Evolutionary conservation across 1,140 invertebrate genomes (phyloP).

Genomic region (Drosophila burlai): DNA sequence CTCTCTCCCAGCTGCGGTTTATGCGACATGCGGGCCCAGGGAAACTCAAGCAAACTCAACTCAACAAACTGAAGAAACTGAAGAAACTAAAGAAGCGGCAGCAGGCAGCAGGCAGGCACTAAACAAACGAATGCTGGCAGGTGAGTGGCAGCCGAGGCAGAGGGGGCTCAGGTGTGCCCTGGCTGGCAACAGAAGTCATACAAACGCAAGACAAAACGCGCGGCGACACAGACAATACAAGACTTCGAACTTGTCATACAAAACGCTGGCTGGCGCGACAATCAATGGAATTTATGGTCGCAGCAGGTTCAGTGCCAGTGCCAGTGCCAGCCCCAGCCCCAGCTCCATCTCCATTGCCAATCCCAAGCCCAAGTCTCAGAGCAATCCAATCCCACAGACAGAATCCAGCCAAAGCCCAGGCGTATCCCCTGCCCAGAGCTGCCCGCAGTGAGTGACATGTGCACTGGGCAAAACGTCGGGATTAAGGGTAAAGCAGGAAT

Average conservation of each 20-base stretch:
- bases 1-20: constrained; percentile 65
- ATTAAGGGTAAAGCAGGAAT: not conserved
- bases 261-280: constrained; percentile 71
- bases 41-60: constrained; percentile 33
- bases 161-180: constrained; percentile 21
- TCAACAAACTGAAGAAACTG: constrained; percentile 1
- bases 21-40: constrained; percentile 78
- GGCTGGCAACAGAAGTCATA: constrained; percentile 76
- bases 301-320: constrained; percentile 43
- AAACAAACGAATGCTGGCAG: constrained; percentile 68
- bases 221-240: constrained; percentile 56
- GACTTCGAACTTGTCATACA: constrained; percentile 76
- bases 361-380: constrained; percentile 12
- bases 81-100: constrained; percentile 36
- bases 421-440: constrained; percentile 4
- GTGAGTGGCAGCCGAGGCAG: constrained; percentile 68
- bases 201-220: constrained; percentile 64
- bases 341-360: constrained; percentile 12
- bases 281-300: constrained; percentile 80
- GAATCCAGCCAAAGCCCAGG: constrained; percentile 30
- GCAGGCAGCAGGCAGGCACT: constrained; percentile 27
- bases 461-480: constrained; percentile 10
- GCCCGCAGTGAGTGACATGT: constrained; percentile 31
- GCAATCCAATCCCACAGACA: constrained; percentile 30
- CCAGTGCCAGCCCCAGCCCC: constrained; percentile 17